phyloP scores from a whole-genome alignment of 1,140 invertebrate species.

The Bombyx mandarina region DNA sequence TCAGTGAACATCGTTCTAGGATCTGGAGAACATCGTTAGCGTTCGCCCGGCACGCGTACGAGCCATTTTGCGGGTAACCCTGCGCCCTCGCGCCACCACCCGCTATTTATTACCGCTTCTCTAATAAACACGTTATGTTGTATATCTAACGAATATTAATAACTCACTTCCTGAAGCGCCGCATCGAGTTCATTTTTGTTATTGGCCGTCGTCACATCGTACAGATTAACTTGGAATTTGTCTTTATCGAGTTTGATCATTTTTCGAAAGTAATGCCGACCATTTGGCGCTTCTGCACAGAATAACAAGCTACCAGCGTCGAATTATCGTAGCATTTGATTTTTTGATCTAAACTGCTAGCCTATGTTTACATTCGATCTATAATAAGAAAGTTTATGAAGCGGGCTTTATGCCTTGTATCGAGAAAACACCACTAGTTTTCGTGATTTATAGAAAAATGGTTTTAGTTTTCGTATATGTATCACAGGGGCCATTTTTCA shows the following conservation, averaged over 20 bases:
- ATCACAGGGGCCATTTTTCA: conserved; percentile 61
- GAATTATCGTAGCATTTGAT: no score
- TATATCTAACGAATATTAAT: conserved; percentile 57
- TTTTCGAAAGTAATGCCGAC: no score
- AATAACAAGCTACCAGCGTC: no score
- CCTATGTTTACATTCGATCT: no score
- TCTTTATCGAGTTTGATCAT: not conserved
- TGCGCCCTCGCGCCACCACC: conserved; percentile 16
- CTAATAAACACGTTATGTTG: conserved; percentile 59
- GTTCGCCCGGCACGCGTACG: conserved; percentile 45
- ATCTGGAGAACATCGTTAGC: conserved; percentile 49
- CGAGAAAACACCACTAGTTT: conserved; percentile 28
- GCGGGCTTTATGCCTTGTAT: conserved; percentile 12
- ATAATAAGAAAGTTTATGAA: conserved; percentile 5
- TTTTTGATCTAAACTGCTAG: no score
- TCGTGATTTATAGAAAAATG: conserved; percentile 33
- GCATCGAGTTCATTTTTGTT: conserved; percentile 41
- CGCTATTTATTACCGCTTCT: conserved; percentile 32
- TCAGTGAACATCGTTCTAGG: conserved; percentile 35
- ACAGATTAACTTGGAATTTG: not conserved
- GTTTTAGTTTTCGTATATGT: conserved; percentile 52
- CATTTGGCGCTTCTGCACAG: no score
- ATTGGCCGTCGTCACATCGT: conserved; percentile 33
- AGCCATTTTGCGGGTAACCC: conserved; percentile 47
- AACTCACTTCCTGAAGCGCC: conserved; percentile 33